Percentiles rank a stretch among this genome's conserved stretches.
phyloP scores from a whole-genome alignment of 2,113 vertebrate genomes.

The Jaculus jaculus region DNA sequence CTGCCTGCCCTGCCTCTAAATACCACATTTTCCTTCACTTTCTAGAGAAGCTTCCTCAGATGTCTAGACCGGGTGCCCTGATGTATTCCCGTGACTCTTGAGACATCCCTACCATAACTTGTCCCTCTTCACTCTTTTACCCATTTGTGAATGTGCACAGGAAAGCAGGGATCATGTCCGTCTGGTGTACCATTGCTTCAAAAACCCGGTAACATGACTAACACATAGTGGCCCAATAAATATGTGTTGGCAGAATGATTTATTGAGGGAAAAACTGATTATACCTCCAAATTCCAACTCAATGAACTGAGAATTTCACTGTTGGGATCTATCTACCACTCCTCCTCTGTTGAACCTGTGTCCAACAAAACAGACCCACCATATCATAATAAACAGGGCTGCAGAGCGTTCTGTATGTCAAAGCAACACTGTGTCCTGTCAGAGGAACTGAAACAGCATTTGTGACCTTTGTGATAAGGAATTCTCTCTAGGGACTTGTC shows the following conservation, averaged over 20 bases:
- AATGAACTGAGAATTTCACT: slow-evolving; percentile 27
- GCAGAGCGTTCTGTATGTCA: slow-evolving; percentile 24
- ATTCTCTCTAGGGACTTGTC: slow-evolving; percentile 13
- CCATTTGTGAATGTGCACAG: background rate
- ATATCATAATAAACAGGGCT: background rate
- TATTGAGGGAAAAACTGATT: background rate
- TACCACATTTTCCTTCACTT: background rate
- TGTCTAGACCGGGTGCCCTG: background rate
- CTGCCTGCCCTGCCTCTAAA: background rate
- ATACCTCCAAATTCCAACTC: slow-evolving; percentile 1
- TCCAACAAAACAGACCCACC: slow-evolving; percentile 27
- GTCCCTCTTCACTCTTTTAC: background rate
- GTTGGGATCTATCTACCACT: background rate
- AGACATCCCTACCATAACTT: background rate
- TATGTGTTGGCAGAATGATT: background rate
- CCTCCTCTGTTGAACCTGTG: background rate
- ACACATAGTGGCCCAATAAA: background rate
- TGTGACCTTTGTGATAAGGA: slow-evolving; percentile 21
- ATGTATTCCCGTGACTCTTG: background rate
- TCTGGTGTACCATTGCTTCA: background rate
- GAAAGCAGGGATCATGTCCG: background rate
- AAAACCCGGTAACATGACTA: background rate
- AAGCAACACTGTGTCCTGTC: background rate
- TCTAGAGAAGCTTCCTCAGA: background rate
- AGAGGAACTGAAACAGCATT: slow-evolving; percentile 21